Evolutionary conservation across 2,888 invertebrate species (phyloP), one percentile per base, ranked within the genome.

Genomic region (Lithosia quadra): DNA sequence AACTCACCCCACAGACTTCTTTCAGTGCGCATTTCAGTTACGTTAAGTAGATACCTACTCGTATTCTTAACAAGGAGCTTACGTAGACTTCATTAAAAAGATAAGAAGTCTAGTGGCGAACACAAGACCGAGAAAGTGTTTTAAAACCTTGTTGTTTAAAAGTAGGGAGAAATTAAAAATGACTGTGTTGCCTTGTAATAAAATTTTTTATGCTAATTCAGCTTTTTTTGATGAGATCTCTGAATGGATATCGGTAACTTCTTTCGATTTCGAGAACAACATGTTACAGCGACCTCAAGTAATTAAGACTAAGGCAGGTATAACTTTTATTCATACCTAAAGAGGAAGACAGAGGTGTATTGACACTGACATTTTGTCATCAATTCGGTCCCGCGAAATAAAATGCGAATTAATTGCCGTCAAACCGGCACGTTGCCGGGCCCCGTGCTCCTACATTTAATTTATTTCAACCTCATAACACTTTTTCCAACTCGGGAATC

Each of bases 1-100:
- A 43, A 43, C 49, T 49, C n/a, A n/a, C 49, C 49, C n/a, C 49
- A n/a, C 49, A 49, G 49, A 49, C n/a, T n/a, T 49, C n/a, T 49
- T 49, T 49, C 49, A 49, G 7, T n/a, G 49, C n/a, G 18, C 49
- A 56, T 15, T 56, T 56, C 28, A 24, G 56, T 24, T 11, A 22
- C 21, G 11, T 56, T 56, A 56, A 15, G 55, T 24, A 56, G 13
- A 56, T 24, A 24, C 56, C 56, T 56, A 56, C 56, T 56, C 24
- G 24, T 3, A 21, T 11, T 55, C 22, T 22, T 13, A 56, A 56
- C 24, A 24, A 28, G 8, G 24, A 56, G 56, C 24, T 56, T 56
- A 56, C 13, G 56, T 13, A 24, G 56, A 56, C 13, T 4, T 56
- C 15, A 24, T 56, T 56, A 56, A 56, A 56, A 56, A 56, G 3